These are phyloP conservation scores for Drosophila varians DNA, from an alignment of 1,140 invertebrate genomes.

Conservation along the genomic window DNA sequence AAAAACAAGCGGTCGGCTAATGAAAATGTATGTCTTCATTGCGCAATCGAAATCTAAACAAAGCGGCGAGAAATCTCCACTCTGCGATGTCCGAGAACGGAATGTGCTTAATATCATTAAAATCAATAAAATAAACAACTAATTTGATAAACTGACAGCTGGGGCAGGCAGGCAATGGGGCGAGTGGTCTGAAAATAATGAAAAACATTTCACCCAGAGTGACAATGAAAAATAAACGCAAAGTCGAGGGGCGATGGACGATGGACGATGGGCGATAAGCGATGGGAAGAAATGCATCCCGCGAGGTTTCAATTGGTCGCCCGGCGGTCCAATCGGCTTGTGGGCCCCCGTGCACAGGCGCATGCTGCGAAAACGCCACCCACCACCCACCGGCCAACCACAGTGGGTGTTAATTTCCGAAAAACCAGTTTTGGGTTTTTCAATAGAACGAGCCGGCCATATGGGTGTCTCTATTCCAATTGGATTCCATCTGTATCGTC, in stretches of 20 bases:
- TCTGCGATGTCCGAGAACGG: constrained; percentile 36
- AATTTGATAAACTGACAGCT: constrained; percentile 59
- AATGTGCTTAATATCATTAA: constrained; percentile 79
- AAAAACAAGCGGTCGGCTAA: constrained; percentile 59
- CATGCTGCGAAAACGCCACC: constrained; percentile 33
- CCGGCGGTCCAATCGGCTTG: constrained; percentile 34
- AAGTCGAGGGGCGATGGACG: constrained; percentile 1
- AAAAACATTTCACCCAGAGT: constrained; percentile 26
- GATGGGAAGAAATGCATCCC: constrained; percentile 33
- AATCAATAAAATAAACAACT: constrained; percentile 80
- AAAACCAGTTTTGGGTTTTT: constrained; percentile 56
- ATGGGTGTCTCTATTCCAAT: constrained; percentile 37
- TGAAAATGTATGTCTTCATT: constrained; percentile 77
- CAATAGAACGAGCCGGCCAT: constrained; percentile 17
- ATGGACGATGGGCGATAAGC: too few species aligned
- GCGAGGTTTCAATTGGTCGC: constrained; percentile 47
- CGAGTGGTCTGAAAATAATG: constrained; percentile 18
- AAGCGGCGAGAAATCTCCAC: constrained; percentile 44
- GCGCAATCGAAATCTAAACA: constrained; percentile 58
- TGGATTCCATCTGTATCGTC: constrained; percentile 40
- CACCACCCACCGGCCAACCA: constrained; percentile 50
- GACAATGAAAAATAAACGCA: constrained; percentile 37
- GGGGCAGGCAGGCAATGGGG: not conserved
- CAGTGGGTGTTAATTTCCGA: constrained; percentile 50
- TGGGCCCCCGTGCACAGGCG: constrained; percentile 31